Evolutionary conservation across 1,140 invertebrate species (phyloP).

Genomic region (Sarcophaga bullata): DNA sequence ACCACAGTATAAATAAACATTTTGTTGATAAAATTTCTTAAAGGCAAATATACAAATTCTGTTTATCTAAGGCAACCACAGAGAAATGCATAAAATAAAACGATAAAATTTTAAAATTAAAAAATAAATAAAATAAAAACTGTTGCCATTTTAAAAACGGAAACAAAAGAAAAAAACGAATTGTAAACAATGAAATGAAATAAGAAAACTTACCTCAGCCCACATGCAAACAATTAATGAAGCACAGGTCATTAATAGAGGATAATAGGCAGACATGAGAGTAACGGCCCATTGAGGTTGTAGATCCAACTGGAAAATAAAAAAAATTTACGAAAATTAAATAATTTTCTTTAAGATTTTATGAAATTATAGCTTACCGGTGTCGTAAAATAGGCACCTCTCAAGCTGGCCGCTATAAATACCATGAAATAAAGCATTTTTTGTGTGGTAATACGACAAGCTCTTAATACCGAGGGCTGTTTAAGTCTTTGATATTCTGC

Average conservation of each 20-base stretch:
- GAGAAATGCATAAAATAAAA: no score
- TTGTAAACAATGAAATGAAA: neutral
- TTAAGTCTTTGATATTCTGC: constrained; percentile 86
- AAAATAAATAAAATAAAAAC: no score
- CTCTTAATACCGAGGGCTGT: constrained; percentile 79
- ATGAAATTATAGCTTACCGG: constrained; percentile 73
- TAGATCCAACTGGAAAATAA: constrained; percentile 73
- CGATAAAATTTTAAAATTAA: no score
- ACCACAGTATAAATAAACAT: no score
- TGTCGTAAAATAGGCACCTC: constrained; percentile 90
- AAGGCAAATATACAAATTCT: no score
- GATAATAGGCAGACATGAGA: constrained; percentile 90
- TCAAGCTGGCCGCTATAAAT: constrained; percentile 84
- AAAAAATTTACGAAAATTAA: constrained; percentile 31
- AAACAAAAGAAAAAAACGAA: no score
- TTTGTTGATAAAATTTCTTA: no score
- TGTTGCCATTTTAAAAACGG: no score
- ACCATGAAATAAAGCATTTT: constrained; percentile 92
- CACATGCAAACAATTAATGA: constrained; percentile 94
- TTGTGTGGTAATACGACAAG: constrained; percentile 89
- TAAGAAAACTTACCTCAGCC: constrained; percentile 81
- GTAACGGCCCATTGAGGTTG: constrained; percentile 85
- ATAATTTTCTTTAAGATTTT: neutral
- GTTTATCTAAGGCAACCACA: no score
- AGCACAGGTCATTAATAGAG: constrained; percentile 86